Percentiles rank a stretch among this genome's conserved stretches.
phyloP scores from a whole-genome alignment of 2,888 invertebrate genomes.

The Tolmerus cingulatus region DNA sequence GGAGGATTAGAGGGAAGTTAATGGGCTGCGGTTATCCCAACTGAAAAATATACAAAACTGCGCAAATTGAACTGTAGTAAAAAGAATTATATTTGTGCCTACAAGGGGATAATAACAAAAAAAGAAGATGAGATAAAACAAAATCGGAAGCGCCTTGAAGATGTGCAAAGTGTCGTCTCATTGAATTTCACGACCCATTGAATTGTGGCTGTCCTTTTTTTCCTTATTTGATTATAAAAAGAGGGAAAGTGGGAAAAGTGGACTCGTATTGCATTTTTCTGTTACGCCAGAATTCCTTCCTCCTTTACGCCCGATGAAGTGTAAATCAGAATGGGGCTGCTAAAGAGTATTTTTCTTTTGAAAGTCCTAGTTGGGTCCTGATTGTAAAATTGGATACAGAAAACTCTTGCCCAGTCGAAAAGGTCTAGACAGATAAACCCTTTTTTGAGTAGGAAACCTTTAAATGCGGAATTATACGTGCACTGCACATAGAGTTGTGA shows the following conservation, averaged over 20 bases:
- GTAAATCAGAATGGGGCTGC: slow-evolving; percentile 8
- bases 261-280: slow-evolving; percentile 33
- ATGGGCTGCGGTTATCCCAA: background rate
- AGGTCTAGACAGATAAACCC: background rate
- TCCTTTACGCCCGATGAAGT: background rate
- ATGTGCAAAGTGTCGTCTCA: slow-evolving; percentile 45
- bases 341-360: background rate
- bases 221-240: slow-evolving; percentile 2
- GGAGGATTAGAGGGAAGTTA: background rate
- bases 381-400: background rate
- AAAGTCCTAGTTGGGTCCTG: background rate
- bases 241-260: background rate
- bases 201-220: slow-evolving; percentile 10
- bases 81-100: background rate
- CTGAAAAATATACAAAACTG: background rate
- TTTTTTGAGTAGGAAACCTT: background rate
- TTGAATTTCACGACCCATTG: slow-evolving; percentile 46
- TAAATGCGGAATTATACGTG: background rate
- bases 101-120: slow-evolving; percentile 42
- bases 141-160: slow-evolving; percentile 23
- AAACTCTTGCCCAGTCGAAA: background rate
- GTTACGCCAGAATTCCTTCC: background rate
- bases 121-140: slow-evolving; percentile 42
- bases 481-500: background rate
- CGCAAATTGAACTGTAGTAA: background rate